Base-by-base conservation (phyloP, 2,888 invertebrate species). In the Aspidiotus destructor region DNA sequence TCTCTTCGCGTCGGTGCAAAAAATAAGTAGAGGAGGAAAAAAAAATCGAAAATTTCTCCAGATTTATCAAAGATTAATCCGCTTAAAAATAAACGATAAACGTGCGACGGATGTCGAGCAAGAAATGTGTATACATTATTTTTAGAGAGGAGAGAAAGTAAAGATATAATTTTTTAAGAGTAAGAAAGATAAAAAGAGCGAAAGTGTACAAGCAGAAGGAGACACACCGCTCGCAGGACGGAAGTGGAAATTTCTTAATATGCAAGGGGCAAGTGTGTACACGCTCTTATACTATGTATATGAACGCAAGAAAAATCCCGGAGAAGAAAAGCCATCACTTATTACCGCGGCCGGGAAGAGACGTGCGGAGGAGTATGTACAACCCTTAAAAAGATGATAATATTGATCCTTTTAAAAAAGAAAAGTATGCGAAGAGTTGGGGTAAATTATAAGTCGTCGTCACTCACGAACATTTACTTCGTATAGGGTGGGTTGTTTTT, bases 391-490 rank as follows among this genome's bases (percentile, higher is more conserved):
- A 71, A 71, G 71, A 71, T 71, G 71, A 71, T 71, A 71, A 71
- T 71, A 71, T 71, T 71, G 71, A 71, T 73, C 73, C 72, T 73
- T 73, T 73, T 73, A 73, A 71, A 72, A 71, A 70, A 70, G 71
- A 70, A 70, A 71, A 71, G 63, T 68, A 71, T 70, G 68, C 68
- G 64, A 69, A 71, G 69, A 62, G 70, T 65, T 65, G 65, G 65
- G 65, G 65, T 65, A 65, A 65, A 65, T 65, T 65, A 65, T 65
- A 65, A 65, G 65, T 65, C 65, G 65, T 65, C 65, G 65, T 65
- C 65, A 65, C 65, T 65, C 65, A 65, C 65, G 65, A 65, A 65
- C 65, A 65, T 65, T 65, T 65, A 65, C 65, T 65, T 65, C 65
- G 65, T 48, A 58, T 65, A 65, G 65, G 65, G 65, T 65, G 65